These are phyloP conservation scores for Bufotes viridis DNA, from an alignment of 2,797 vertebrate species.

Conservation along the genomic window DNA sequence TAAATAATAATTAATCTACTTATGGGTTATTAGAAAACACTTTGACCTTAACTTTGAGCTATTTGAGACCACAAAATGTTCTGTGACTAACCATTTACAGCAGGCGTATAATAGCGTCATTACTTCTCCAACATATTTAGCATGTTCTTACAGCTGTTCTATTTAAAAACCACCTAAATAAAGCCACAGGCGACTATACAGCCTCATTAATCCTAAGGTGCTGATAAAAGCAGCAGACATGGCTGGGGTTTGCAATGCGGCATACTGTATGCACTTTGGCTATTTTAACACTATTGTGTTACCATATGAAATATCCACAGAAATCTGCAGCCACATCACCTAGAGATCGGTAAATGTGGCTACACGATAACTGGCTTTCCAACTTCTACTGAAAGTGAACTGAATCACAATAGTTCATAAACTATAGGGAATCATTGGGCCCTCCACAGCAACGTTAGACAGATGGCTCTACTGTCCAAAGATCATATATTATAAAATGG, in stretches of 20 bases:
- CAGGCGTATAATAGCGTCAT: not conserved
- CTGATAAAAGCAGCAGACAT: not conserved
- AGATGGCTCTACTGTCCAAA: not conserved
- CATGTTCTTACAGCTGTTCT: constrained; percentile 18
- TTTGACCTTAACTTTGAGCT: not conserved
- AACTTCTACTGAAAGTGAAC: not conserved
- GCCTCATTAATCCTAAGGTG: not conserved
- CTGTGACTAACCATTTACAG: not conserved
- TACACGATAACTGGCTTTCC: not conserved
- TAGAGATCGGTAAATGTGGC: not conserved
- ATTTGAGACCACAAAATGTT: not conserved
- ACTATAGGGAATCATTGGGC: not conserved
- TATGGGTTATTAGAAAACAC: not conserved
- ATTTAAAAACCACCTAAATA: constrained; percentile 8
- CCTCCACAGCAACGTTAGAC: too few species aligned
- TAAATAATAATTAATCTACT: not conserved
- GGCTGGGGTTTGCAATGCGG: not conserved
- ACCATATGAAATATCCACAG: not conserved
- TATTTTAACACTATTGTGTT: not conserved
- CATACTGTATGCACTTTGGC: not conserved
- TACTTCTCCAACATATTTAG: not conserved
- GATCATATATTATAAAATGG: not conserved
- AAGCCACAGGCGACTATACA: not conserved
- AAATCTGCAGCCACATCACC: not conserved
- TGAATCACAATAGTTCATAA: not conserved